Evolutionary conservation across 2,113 vertebrate genomes (phyloP), one percentile per base, ranked within the genome.

Genomic region (Rhabdornis inornatus): DNA sequence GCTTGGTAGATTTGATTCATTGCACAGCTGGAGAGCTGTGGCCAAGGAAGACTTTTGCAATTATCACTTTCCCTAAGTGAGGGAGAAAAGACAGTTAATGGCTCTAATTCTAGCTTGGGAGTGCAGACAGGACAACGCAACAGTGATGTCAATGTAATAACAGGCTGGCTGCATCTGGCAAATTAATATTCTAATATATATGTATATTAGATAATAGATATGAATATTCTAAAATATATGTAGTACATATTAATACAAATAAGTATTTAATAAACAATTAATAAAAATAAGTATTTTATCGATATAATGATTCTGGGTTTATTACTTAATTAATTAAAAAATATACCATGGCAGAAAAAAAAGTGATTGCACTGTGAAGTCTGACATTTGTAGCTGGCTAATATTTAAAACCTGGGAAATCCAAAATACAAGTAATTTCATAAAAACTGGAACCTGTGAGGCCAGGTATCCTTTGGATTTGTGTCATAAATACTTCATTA

Each of bases 11-110:
- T 80, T 3, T 78, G 86, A 53, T 98, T 96, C 56, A 91, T 89
- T 33, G 97, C 97, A 74, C 5, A 65, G 97, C 89, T 39, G 97
- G 96, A 90, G 93, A 80, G 74, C 98, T 98, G 75, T 86, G 95
- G 49, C 98, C 98, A 93, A 99, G 96, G 53, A 98, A 99, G 93
- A 98, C 98, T 96, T 99, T 98, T 83, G 98, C 97, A 95, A 98
- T 94, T 59, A 98, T 96, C 64, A 98, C 90, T 96, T 98, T 98
- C 71, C 98, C 98, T 99, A 81, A 91, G 33, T 35, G 50, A 81
- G 80, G 81, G 71, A 92, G 79, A 89, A 52, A 94, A 71, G 83
- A 27, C 45, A 90, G 5, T 55, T 80, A 39, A 44, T 44, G 13
- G 15, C 64, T 91, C 13, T 79, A 66, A 77, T 79, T 82, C 35